Evolutionary conservation across 1,140 invertebrate genomes (phyloP).

Genomic region (Bombyx mandarina): DNA sequence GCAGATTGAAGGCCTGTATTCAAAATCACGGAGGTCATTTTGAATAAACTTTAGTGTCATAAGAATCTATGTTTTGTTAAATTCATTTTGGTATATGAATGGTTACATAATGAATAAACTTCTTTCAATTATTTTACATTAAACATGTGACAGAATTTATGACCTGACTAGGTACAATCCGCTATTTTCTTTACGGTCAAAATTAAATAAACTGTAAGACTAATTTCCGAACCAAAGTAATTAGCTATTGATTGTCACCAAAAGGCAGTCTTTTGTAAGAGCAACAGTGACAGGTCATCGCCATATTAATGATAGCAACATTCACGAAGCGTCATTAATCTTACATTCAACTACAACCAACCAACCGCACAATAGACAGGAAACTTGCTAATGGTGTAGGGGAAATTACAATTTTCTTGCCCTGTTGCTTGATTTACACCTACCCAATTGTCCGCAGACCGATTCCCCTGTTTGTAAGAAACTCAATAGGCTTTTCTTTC

Average conservation of each 20-base stretch:
- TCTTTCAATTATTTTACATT: too few species aligned
- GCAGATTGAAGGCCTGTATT: too few species aligned
- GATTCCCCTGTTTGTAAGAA: constrained; percentile 15
- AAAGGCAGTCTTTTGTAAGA: constrained; percentile 38
- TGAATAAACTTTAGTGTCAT: too few species aligned
- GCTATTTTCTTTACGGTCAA: too few species aligned
- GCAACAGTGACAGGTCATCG: constrained; percentile 45
- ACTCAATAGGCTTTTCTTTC: constrained; percentile 21
- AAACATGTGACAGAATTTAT: too few species aligned
- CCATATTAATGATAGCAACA: constrained; percentile 27
- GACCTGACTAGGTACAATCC: too few species aligned
- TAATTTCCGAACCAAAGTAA: constrained; percentile 12
- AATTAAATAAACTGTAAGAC: not conserved
- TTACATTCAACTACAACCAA: constrained; percentile 52
- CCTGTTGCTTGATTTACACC: constrained; percentile 16
- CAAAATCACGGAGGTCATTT: too few species aligned
- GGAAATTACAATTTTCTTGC: constrained; percentile 46
- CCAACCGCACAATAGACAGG: constrained; percentile 37
- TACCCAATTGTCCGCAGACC: constrained; percentile 10
- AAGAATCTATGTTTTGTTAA: too few species aligned
- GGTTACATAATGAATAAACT: too few species aligned
- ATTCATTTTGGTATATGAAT: too few species aligned
- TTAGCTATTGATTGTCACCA: constrained; percentile 33
- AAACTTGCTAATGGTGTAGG: constrained; percentile 48
- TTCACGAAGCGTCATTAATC: constrained; percentile 48